Base-by-base conservation (phyloP, 2,797 vertebrate genomes). In the Myripristis jacobus region DNA sequence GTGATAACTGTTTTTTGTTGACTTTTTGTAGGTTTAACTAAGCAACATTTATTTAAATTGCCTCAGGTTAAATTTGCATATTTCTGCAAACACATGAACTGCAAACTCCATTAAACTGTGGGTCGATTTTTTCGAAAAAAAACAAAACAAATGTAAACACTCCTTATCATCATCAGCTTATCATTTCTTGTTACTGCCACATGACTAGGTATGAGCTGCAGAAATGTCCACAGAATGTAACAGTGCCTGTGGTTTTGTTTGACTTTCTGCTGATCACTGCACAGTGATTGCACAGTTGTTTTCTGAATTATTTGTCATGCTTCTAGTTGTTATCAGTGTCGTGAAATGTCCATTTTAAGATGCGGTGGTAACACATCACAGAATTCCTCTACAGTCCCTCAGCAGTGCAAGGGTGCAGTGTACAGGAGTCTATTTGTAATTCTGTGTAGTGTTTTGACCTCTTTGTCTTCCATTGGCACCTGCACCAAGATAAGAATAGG, bases 51-150 rank as follows among this genome's bases (percentile, higher is more conserved):
- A n/a, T 46, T 46, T 15, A 77, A 63, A 38, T 66, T 64, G 67
- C 79, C 62, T 50, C 3, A 21, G 71, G 75, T 66, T 70, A 15
- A 70, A 76, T 70, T 81, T 25, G 15, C 59, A 66, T 81, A 43
- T 70, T 69, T 61, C 58, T 75, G 76, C 57, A 78, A 4, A 31
- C 8, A 31, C 8, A 5, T 31, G 29, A 10, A 38, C 36, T 38
- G 11, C 18, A 6, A 46, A 31, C 5, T 6, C 8, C 29, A 4
- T 1, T 31, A 31, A 4, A 31, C 4, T 4, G 4, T 31, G 29
- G 29, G 29, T 6, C 5, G 29, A 31, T 6, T 4, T 31, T 31
- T 31, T 31, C n/a, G n/a, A n/a, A n/a, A n/a, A n/a, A n/a, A n/a
- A n/a, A n/a, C n/a, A n/a, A n/a, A n/a, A 71, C 56, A 68, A 68